Percentiles rank a stretch among this genome's conserved stretches.
Conservation (phyloP, 1,140 invertebrate species). For the Aphidius ervi region DNA sequence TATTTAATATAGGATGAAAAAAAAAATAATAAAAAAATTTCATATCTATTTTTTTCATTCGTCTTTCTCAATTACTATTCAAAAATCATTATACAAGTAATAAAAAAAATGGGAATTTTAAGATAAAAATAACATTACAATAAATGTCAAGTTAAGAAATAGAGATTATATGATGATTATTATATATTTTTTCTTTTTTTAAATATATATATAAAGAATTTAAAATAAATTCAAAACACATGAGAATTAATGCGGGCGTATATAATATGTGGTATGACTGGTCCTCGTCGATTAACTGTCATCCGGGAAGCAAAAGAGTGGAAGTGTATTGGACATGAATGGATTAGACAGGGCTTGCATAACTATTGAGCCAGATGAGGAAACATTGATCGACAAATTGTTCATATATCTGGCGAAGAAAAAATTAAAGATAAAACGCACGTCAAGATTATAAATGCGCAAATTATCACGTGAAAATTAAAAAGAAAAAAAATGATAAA, state of each 20-base stretch:
- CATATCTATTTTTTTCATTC: no score
- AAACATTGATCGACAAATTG: constrained; percentile 29
- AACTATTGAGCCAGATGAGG: constrained; percentile 23
- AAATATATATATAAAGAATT: no score
- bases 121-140: background rate
- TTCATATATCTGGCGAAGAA: constrained; percentile 14
- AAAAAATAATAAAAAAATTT: no score
- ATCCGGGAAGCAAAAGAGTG: constrained; percentile 22
- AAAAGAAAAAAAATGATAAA: background rate
- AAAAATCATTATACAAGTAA: no score
- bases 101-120: no score
- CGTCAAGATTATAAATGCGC: background rate
- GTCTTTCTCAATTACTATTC: no score
- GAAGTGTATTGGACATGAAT: constrained; percentile 19
- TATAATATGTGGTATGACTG: background rate
- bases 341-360: constrained; percentile 21
- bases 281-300: constrained; percentile 20
- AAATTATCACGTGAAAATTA: background rate
- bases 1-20: no score
- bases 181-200: no score
- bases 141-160: background rate
- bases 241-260: no score
- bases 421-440: background rate
- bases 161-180: background rate
- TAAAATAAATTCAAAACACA: no score